phyloP scores from a whole-genome alignment of 1,140 invertebrate genomes.

The Caenorhabditis brenneri region DNA sequence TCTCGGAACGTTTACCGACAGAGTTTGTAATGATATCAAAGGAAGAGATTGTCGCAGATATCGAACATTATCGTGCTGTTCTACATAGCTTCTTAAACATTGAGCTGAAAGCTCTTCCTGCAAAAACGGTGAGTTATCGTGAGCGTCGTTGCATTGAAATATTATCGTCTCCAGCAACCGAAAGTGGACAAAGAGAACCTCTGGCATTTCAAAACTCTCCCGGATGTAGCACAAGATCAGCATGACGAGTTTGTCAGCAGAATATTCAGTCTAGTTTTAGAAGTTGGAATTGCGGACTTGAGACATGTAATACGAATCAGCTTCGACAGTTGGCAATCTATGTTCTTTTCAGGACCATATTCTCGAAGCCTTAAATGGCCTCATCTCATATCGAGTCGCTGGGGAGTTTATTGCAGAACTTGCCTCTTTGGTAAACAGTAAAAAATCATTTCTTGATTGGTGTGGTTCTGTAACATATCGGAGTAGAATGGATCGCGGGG shows the following conservation, averaged over 20 bases:
- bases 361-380: background rate
- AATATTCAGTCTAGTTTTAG: background rate
- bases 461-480: background rate
- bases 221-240: background rate
- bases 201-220: background rate
- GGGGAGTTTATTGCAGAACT: background rate
- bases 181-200: background rate
- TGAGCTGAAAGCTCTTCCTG: background rate
- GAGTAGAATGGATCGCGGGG: background rate
- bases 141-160: no score
- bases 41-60: background rate
- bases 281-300: background rate
- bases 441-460: background rate
- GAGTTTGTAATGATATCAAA: background rate
- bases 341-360: background rate
- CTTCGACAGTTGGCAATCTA: no score
- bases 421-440: background rate
- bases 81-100: background rate
- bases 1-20: background rate
- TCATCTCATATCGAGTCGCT: background rate
- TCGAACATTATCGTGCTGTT: conserved; percentile 4
- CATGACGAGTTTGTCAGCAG: background rate
- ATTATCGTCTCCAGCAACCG: background rate
- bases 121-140: background rate
- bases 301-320: background rate